phyloP scores from a whole-genome alignment of 2,888 invertebrate species.

The Stenurella melanura region DNA sequence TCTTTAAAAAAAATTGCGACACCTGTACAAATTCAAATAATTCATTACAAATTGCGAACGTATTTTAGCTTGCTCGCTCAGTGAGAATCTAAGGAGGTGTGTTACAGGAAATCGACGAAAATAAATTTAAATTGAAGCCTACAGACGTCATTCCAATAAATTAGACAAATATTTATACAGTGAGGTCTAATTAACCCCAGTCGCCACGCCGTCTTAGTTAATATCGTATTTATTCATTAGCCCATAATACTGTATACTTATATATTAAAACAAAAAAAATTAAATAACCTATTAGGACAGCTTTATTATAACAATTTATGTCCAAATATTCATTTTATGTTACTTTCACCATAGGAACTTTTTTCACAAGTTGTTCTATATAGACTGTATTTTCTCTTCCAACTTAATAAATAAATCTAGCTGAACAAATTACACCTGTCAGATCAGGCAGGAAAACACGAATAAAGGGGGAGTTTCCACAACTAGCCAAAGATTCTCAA shows the following conservation, averaged over 20 bases:
- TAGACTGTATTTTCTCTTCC: too few species aligned
- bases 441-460: too few species aligned
- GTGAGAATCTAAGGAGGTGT: neutral
- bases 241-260: neutral
- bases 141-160: conserved; percentile 1
- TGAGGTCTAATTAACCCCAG: neutral
- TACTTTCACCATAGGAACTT: too few species aligned
- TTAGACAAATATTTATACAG: neutral
- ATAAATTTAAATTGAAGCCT: conserved; percentile 11
- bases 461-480: too few species aligned
- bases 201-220: neutral
- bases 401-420: too few species aligned
- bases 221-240: neutral
- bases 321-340: neutral
- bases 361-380: too few species aligned
- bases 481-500: too few species aligned
- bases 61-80: neutral
- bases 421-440: too few species aligned
- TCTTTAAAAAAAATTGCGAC: neutral
- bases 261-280: too few species aligned
- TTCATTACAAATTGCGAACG: neutral
- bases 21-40: conserved; percentile 4
- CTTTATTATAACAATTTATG: neutral
- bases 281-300: too few species aligned
- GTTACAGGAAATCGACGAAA: neutral